Evolutionary conservation across 2,888 invertebrate genomes (phyloP).

Genomic region (Clusia tigrina): DNA sequence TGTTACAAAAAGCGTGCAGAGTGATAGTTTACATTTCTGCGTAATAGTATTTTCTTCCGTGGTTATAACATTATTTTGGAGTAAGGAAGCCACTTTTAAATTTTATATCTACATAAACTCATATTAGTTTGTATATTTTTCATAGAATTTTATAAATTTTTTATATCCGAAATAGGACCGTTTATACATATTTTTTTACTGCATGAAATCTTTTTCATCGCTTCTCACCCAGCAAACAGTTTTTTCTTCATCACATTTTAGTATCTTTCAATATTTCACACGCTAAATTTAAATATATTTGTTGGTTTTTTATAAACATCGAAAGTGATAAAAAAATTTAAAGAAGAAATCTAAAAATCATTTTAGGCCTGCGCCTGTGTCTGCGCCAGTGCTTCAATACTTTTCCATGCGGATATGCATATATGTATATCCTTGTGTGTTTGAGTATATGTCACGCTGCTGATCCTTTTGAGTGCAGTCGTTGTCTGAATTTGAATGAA

Average conservation of each 20-base stretch:
- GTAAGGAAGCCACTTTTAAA: no score
- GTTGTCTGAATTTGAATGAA: constrained; percentile 35
- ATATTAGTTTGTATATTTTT: no score
- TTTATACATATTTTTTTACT: no score
- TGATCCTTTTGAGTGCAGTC: constrained; percentile 38
- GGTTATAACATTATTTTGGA: no score
- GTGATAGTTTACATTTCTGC: no score
- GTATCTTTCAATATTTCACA: constrained; percentile 39
- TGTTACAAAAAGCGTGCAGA: no score
- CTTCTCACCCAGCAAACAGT: constrained; percentile 25
- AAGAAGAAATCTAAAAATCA: constrained; percentile 42
- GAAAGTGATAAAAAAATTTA: constrained; percentile 48
- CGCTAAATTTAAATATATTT: constrained; percentile 43
- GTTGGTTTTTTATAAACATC: constrained; percentile 30
- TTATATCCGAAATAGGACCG: no score
- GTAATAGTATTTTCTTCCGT: no score
- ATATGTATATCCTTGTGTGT: constrained; percentile 45
- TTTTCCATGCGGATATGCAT: constrained; percentile 3
- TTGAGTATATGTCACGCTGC: constrained; percentile 30
- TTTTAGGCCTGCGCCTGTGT: no score
- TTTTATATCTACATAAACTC: no score
- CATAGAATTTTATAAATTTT: no score
- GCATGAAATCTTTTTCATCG: constrained; percentile 14
- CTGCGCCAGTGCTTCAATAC: no score
- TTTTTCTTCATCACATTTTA: constrained; percentile 10